Evolutionary conservation across 2,797 vertebrate genomes (phyloP), one percentile per base, ranked within the genome.

Genomic region (Gymnoscopelus braueri): DNA sequence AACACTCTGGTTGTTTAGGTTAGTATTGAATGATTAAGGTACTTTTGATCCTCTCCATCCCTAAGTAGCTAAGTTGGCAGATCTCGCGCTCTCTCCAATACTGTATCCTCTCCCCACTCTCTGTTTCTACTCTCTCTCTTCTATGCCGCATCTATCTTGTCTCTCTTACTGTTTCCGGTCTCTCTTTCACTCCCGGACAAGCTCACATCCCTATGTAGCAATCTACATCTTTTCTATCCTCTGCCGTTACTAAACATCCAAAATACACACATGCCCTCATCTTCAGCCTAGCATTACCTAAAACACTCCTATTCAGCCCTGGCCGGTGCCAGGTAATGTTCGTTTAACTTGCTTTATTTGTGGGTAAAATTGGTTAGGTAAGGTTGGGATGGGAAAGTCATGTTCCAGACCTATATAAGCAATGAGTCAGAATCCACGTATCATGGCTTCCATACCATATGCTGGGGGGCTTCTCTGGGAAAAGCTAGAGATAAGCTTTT

Each of bases 191-290:
- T 59, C 51, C 52, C 26, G 49, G 15, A 66, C 77, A 63, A 59
- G 72, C 60, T 50, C 47, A 35, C 49, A 71, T 56, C 67, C 54
- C 19, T 7, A 49, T 60, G 59, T 9, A 64, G 51, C 19, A 67
- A 75, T 51, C 60, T 61, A 66, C 56, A 71, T 67, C 74, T 72
- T 44, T 52, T 32, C 51, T 29, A 26, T 78, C 69, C 51, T 84
- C 73, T 62, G 66, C 71, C 83, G 77, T 77, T 79, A 78, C 58
- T 49, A 70, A 86, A 84, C 83, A 85, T 82, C 74, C 52, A 29
- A 70, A 58, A 71, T 29, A 71, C 63, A 47, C 23, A 9, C 68
- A 49, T 44, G 39, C 39, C 39, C 24, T 50, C 8, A 53, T 57
- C 63, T n/a, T 54, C 10, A 53, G 29, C 13, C 44, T 15, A 51